Evolutionary conservation across 2,797 vertebrate species (phyloP).

Genomic region (Sebastes oblongus): DNA sequence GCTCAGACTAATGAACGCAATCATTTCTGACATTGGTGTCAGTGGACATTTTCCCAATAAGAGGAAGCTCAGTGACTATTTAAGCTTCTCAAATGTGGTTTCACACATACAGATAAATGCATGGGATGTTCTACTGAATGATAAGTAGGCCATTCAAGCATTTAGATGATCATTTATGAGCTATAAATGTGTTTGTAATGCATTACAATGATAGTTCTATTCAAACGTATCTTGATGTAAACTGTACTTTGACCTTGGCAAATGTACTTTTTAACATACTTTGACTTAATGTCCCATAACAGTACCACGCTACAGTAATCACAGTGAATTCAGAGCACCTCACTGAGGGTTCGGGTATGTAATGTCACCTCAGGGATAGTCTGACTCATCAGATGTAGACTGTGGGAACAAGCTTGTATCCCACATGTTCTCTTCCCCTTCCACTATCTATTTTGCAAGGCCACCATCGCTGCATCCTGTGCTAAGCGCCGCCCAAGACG

Average conservation of each 20-base stretch:
- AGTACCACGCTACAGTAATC: conserved; percentile 28
- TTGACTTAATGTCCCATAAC: conserved; percentile 41
- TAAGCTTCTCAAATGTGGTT: not conserved
- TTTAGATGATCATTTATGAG: conserved; percentile 16
- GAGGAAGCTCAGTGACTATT: conserved; percentile 2
- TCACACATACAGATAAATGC: not conserved
- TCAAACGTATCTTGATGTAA: conserved; percentile 12
- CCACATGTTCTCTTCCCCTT: not conserved
- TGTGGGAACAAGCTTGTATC: not conserved
- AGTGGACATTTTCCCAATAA: not conserved
- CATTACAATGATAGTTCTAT: not conserved
- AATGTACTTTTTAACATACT: conserved; percentile 20
- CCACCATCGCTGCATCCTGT: not conserved
- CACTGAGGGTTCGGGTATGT: conserved; percentile 13
- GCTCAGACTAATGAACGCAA: conserved; percentile 21
- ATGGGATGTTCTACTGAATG: not conserved
- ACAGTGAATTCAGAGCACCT: conserved; percentile 16
- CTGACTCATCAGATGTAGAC: not conserved
- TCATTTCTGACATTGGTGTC: not conserved
- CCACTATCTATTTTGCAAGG: not conserved
- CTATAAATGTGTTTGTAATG: conserved; percentile 17
- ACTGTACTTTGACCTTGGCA: conserved; percentile 41
- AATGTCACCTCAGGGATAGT: not conserved
- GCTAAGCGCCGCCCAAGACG: not conserved
- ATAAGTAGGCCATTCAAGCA: not conserved